Percentiles rank a stretch among this genome's conserved stretches.
These are phyloP conservation scores for Parochlus steinenii DNA, from an alignment of 2,888 invertebrate genomes.

Conservation along the genomic window DNA sequence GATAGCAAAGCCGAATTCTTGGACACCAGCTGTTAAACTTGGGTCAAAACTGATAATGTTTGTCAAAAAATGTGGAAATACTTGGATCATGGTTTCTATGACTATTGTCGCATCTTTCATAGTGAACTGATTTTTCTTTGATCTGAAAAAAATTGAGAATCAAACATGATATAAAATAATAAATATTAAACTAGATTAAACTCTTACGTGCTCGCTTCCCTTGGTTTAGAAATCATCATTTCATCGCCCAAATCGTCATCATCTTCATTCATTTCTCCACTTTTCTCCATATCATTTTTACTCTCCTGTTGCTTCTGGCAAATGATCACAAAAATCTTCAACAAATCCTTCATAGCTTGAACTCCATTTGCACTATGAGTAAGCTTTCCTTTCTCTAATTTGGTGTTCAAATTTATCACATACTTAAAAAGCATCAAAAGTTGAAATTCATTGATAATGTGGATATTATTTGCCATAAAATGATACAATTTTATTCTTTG, in stretches of 20 bases:
- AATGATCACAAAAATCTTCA: slow-evolving; percentile 9
- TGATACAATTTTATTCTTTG: slow-evolving; percentile 4
- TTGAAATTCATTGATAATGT: slow-evolving; percentile 9
- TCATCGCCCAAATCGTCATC: slow-evolving; percentile 1
- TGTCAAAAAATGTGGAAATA: slow-evolving; percentile 5
- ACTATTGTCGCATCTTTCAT: slow-evolving; percentile 6
- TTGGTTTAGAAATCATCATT: background rate
- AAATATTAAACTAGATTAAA: too few relatives aligned
- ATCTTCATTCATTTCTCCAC: background rate
- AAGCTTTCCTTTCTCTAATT: slow-evolving; percentile 8
- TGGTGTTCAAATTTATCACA: slow-evolving; percentile 4
- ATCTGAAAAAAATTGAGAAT: too few relatives aligned
- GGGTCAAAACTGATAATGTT: slow-evolving; percentile 3
- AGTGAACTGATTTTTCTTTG: slow-evolving; percentile 1
- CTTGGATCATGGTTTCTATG: slow-evolving; percentile 9
- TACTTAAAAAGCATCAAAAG: slow-evolving; percentile 9
- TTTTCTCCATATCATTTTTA: background rate
- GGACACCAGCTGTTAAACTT: background rate
- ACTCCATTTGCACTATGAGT: slow-evolving; percentile 4
- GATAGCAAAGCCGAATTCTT: slow-evolving; percentile 3
- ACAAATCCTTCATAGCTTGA: slow-evolving; percentile 6
- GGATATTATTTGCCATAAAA: slow-evolving; percentile 8
- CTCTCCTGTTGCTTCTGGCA: slow-evolving; percentile 10
- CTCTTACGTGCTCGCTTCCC: background rate
- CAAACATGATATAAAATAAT: too few relatives aligned